Conservation (phyloP, 2,797 vertebrate genomes). For the Gobionotothen gibberifrons region DNA sequence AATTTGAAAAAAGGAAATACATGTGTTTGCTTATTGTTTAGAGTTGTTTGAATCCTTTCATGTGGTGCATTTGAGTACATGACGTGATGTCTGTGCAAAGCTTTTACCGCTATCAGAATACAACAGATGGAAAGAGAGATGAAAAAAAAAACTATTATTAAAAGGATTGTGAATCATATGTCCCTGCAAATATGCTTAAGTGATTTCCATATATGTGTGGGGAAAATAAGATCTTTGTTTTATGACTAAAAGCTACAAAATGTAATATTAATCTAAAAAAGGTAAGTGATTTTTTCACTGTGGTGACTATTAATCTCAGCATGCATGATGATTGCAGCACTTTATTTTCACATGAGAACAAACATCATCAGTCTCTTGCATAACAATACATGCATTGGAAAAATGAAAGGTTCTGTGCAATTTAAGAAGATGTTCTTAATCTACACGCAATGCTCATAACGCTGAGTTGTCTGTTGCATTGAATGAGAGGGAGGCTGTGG, state of each 20-base stretch:
- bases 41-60: background rate
- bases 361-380: slow-evolving; percentile 17
- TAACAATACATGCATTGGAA: slow-evolving; percentile 23
- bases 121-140: slow-evolving; percentile 13
- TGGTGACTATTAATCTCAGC: background rate
- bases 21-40: background rate
- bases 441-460: background rate
- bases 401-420: slow-evolving; percentile 13
- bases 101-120: background rate
- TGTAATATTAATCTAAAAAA: background rate
- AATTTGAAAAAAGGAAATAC: background rate
- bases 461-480: background rate
- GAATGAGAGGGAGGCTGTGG: slow-evolving; percentile 2
- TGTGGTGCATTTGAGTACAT: background rate
- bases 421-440: slow-evolving; percentile 21
- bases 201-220: background rate
- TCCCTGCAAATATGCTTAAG: background rate
- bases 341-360: background rate
- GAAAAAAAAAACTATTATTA: background rate
- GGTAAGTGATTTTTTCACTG: background rate
- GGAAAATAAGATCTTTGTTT: background rate
- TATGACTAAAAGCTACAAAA: no score
- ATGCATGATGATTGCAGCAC: background rate
- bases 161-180: slow-evolving; percentile 8
- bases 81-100: background rate